These are phyloP conservation scores for Sebastes wilsoni DNA, from an alignment of 2,797 vertebrate species.

Conservation along the genomic window DNA sequence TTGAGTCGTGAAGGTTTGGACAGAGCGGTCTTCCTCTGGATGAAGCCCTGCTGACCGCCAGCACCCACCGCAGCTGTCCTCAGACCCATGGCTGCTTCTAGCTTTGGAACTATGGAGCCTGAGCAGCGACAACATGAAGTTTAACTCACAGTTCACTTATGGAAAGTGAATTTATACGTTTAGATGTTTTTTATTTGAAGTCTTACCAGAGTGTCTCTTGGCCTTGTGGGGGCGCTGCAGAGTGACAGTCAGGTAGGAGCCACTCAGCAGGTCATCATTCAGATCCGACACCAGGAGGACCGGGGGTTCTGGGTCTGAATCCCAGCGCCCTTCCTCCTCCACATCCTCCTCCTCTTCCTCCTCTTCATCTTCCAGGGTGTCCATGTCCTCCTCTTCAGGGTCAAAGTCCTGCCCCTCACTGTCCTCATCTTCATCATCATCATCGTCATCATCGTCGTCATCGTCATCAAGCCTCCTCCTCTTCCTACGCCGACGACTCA, in stretches of 20 bases:
- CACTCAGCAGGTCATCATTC: conserved; percentile 87
- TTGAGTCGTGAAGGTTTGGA: conserved; percentile 82
- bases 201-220: conserved; percentile 78
- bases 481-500: conserved; percentile 40
- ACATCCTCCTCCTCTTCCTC: conserved; percentile 75
- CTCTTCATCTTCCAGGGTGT: conserved; percentile 74
- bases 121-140: not conserved
- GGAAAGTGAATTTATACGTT: too few relatives aligned
- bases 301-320: conserved; percentile 90
- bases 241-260: conserved; percentile 96
- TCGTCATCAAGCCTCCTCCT: conserved; percentile 60
- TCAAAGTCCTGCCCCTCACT: conserved; percentile 79
- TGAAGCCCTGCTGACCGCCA: conserved; percentile 62
- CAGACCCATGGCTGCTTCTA: conserved; percentile 91
- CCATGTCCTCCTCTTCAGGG: conserved; percentile 78
- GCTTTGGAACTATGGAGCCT: conserved; percentile 95
- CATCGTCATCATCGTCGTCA: conserved; percentile 56
- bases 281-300: conserved; percentile 85
- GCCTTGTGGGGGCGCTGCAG: conserved; percentile 92
- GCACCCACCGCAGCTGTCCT: conserved; percentile 40
- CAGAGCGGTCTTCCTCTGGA: conserved; percentile 80
- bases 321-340: conserved; percentile 91
- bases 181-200: not conserved
- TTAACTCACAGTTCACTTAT: not conserved
- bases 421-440: conserved; percentile 73